A percentile compares a stretch with the other conserved stretches of the same genome.
phyloP scores from a whole-genome alignment of 2,888 invertebrate species.

The Leptinotarsa tumamoca region DNA sequence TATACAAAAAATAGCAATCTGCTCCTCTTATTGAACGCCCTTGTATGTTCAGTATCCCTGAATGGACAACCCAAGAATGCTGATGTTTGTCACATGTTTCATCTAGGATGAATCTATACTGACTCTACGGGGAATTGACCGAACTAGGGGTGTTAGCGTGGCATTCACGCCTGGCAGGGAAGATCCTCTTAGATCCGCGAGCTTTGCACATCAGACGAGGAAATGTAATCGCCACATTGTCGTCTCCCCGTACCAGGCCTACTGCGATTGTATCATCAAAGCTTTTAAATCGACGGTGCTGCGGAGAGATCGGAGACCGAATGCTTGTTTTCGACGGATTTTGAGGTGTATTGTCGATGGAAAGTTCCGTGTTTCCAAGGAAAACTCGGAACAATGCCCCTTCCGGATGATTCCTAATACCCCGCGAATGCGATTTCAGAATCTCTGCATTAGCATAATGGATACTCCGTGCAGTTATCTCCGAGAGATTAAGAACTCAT shows the following conservation, averaged over 20 bases:
- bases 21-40: not conserved
- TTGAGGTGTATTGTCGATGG: slow-evolving; percentile 19
- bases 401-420: slow-evolving; percentile 8
- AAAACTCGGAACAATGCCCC: slow-evolving; percentile 11
- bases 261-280: slow-evolving; percentile 52
- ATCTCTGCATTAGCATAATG: not conserved
- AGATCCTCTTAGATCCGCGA: slow-evolving; percentile 57
- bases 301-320: slow-evolving; percentile 4
- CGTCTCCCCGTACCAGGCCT: slow-evolving; percentile 41
- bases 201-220: slow-evolving; percentile 61
- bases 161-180: slow-evolving; percentile 54
- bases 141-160: slow-evolving; percentile 48
- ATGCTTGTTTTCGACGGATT: slow-evolving; percentile 13
- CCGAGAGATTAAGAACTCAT: not conserved
- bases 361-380: not conserved
- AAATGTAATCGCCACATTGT: slow-evolving; percentile 62
- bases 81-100: not conserved
- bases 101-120: not conserved
- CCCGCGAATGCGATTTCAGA: not conserved
- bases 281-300: slow-evolving; percentile 49
- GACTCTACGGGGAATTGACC: slow-evolving; percentile 2
- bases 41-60: not conserved
- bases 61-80: not conserved
- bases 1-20: too few relatives aligned
- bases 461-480: not conserved